These are phyloP conservation scores for Melitaea cinxia DNA, from an alignment of 1,140 invertebrate species.

Conservation along the genomic window DNA sequence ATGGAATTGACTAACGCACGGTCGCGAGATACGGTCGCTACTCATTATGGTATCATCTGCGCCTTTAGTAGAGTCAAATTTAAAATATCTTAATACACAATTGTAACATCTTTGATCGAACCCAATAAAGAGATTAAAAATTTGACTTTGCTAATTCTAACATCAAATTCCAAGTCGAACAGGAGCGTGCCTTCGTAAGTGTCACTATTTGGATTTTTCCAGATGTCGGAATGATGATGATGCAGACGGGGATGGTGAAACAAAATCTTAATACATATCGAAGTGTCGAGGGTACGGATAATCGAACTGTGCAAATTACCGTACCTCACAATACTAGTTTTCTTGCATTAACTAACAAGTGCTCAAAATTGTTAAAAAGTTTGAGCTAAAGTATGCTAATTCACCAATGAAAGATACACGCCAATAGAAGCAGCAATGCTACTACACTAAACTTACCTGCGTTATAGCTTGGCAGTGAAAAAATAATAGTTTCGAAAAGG, in stretches of 20 bases:
- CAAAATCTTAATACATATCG: slow-evolving; percentile 90
- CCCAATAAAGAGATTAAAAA: slow-evolving; percentile 32
- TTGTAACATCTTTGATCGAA: neutral
- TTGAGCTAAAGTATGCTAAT: slow-evolving; percentile 75
- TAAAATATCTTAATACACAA: slow-evolving; percentile 25
- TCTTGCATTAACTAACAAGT: slow-evolving; percentile 77
- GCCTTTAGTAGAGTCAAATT: slow-evolving; percentile 63
- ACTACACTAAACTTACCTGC: slow-evolving; percentile 54
- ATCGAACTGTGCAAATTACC: slow-evolving; percentile 60
- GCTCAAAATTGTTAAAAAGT: slow-evolving; percentile 54
- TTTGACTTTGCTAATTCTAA: slow-evolving; percentile 55
- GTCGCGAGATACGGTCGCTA: slow-evolving; percentile 58
- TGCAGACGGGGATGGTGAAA: slow-evolving; percentile 96
- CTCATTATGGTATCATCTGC: slow-evolving; percentile 61
- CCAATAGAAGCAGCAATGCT: slow-evolving; percentile 70
- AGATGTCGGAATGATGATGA: slow-evolving; percentile 97
- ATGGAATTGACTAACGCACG: slow-evolving; percentile 72
- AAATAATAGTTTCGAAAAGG: slow-evolving; percentile 19
- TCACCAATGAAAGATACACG: slow-evolving; percentile 73
- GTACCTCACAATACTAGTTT: slow-evolving; percentile 75
- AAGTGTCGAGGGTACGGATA: slow-evolving; percentile 89
- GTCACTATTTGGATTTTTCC: slow-evolving; percentile 87
- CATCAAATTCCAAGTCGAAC: slow-evolving; percentile 47
- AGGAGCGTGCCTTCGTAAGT: slow-evolving; percentile 77
- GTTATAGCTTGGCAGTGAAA: slow-evolving; percentile 36